Conservation (phyloP, 1,140 invertebrate genomes). For the Aphidius ervi region DNA sequence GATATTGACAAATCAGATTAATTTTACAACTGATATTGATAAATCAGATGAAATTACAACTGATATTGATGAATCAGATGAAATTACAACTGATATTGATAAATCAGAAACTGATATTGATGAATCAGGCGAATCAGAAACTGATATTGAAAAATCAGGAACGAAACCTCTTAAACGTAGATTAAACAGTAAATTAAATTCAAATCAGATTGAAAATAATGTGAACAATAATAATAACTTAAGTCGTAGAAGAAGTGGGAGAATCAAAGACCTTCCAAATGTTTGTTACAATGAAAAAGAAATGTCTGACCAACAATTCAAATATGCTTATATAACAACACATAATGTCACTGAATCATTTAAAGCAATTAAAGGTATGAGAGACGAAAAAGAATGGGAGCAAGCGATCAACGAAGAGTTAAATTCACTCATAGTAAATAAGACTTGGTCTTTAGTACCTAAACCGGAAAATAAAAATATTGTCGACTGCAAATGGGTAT, state of each 20-base stretch:
- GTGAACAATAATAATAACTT: too few species aligned
- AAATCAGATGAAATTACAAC: too few species aligned
- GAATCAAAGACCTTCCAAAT: conserved; percentile 29
- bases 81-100: too few species aligned
- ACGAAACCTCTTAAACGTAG: too few species aligned
- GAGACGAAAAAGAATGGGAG: conserved; percentile 37
- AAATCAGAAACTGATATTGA: too few species aligned
- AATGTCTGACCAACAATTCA: too few species aligned
- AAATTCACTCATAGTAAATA: conserved; percentile 38
- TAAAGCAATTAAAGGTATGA: conserved; percentile 35
- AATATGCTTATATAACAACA: conserved; percentile 22
- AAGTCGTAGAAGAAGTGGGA: conserved; percentile 29
- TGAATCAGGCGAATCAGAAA: too few species aligned
- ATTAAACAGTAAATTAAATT: neutral
- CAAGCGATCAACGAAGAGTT: conserved; percentile 42
- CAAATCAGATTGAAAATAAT: conserved; percentile 20
- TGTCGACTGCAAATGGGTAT: conserved; percentile 23
- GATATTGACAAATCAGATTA: too few species aligned
- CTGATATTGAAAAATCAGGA: neutral
- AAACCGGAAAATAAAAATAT: conserved; percentile 41
- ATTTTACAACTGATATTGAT: too few species aligned
- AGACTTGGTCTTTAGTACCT: conserved; percentile 41
- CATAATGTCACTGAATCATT: conserved; percentile 20
- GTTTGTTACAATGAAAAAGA: conserved; percentile 31
- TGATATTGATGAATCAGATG: too few species aligned